Evolutionary conservation across 2,113 vertebrate genomes (phyloP).

Genomic region (Lycaon pictus): DNA sequence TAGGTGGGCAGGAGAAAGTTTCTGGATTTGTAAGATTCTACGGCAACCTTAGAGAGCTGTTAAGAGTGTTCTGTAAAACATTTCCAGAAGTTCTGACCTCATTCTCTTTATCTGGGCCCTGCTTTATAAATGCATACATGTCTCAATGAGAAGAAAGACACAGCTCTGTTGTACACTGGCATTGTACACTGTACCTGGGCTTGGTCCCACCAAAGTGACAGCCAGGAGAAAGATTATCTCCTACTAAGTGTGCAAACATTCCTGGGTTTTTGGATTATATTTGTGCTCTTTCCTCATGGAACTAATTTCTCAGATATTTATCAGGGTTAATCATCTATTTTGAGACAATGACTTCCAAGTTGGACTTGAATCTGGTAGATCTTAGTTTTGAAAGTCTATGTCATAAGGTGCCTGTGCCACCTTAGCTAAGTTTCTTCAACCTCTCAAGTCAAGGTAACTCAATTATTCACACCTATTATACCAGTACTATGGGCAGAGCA

Average conservation of each 20-base stretch:
- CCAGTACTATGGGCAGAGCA: fast-evolving
- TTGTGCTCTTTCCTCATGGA: not conserved
- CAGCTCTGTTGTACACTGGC: fast-evolving
- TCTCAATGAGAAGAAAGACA: not conserved
- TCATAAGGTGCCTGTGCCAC: not conserved
- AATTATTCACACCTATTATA: not conserved
- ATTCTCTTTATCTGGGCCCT: not conserved
- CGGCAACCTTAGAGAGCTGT: not conserved
- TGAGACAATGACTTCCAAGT: not conserved
- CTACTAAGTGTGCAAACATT: not conserved
- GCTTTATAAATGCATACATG: fast-evolving
- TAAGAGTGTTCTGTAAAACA: not conserved
- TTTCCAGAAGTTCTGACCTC: not conserved
- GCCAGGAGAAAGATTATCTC: not conserved
- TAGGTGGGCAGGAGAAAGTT: not conserved
- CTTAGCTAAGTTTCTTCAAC: not conserved
- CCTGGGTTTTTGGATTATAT: not conserved
- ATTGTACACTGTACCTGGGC: fast-evolving
- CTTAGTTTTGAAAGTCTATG: not conserved
- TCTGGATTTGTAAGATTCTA: not conserved
- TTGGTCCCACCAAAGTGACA: fast-evolving
- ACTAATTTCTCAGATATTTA: not conserved
- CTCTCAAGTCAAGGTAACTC: not conserved
- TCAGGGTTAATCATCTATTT: not conserved
- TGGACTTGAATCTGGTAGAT: not conserved